phyloP scores from a whole-genome alignment of 2,113 vertebrate species.

The Peromyscus leucopus region DNA sequence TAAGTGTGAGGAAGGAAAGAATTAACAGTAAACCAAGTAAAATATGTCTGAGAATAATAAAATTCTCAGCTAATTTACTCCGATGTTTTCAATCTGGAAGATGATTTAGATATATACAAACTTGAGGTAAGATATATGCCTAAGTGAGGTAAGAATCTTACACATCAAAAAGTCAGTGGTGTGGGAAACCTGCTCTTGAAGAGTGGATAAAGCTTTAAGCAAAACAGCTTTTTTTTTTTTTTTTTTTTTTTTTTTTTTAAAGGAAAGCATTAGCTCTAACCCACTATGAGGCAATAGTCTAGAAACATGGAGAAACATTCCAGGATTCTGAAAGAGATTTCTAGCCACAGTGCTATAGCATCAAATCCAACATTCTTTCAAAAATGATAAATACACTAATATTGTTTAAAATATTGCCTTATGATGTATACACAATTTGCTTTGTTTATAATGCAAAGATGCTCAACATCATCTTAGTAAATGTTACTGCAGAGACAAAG shows the following conservation, averaged over 20 bases:
- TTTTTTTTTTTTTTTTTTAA: background rate
- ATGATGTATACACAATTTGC: background rate
- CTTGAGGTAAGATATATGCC: background rate
- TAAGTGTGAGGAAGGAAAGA: background rate
- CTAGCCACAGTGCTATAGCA: background rate
- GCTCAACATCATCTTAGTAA: background rate
- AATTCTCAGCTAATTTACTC: background rate
- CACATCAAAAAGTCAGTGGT: background rate
- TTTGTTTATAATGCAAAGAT: background rate
- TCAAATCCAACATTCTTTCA: background rate
- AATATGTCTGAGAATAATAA: background rate
- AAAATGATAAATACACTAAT: background rate
- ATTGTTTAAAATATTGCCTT: background rate
- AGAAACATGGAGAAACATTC: background rate
- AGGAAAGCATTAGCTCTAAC: background rate
- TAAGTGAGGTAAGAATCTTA: background rate
- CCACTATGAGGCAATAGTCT: fast-evolving
- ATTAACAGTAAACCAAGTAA: background rate
- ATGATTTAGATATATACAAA: background rate
- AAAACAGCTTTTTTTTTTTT: background rate
- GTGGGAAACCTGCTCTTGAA: background rate
- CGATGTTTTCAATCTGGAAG: background rate
- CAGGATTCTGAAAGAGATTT: background rate
- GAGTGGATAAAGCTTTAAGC: background rate
- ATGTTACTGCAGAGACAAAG: background rate